phyloP scores from a whole-genome alignment of 2,113 vertebrate genomes.

The Herpailurus yagouaroundi region DNA sequence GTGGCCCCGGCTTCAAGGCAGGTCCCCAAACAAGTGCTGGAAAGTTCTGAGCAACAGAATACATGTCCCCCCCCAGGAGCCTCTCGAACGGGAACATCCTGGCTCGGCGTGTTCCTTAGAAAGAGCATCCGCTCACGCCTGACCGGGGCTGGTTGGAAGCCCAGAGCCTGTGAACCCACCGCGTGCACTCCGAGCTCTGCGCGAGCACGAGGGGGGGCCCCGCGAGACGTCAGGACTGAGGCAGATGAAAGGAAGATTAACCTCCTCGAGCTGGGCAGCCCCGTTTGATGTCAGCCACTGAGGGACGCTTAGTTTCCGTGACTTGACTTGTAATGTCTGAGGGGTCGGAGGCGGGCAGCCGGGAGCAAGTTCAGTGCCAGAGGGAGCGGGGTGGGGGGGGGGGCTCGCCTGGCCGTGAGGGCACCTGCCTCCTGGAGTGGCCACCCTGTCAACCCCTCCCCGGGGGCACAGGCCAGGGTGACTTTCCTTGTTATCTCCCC shows the following conservation, averaged over 20 bases:
- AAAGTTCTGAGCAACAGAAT: background rate
- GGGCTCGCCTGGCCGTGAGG: background rate
- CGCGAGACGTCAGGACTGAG: background rate
- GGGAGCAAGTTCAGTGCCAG: background rate
- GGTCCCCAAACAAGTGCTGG: background rate
- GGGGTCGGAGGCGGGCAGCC: background rate
- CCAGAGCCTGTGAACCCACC: too few relatives aligned
- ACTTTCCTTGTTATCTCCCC: too few relatives aligned
- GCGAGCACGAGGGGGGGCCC: background rate
- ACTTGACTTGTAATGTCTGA: background rate
- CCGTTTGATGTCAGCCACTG: background rate
- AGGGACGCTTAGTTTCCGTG: background rate
- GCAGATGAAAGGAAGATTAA: constrained; percentile 50
- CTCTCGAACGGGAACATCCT: background rate
- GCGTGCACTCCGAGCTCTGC: background rate
- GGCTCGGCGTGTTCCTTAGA: background rate
- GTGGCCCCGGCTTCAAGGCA: background rate
- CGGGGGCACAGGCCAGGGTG: background rate
- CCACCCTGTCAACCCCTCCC: background rate
- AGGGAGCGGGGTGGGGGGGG: background rate
- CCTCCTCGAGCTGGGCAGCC: constrained; percentile 4
- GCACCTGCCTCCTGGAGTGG: background rate
- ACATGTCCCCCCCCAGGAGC: background rate
- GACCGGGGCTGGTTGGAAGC: background rate
- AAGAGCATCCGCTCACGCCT: background rate